Evolutionary conservation across 1,140 invertebrate species (phyloP), one percentile per base, ranked within the genome.

Genomic region (Bursaphelenchus mucronatus): DNA sequence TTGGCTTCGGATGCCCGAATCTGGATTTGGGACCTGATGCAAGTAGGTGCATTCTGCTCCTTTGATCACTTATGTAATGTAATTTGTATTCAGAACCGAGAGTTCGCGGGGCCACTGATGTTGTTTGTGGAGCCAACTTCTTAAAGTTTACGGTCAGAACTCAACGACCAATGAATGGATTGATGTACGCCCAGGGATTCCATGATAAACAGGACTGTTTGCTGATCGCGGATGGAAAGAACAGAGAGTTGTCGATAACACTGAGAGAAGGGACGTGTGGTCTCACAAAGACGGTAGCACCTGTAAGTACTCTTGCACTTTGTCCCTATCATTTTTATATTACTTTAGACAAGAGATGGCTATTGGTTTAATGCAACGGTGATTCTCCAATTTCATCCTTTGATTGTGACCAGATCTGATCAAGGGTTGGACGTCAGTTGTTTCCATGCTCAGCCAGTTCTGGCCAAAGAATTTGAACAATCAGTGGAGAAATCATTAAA

Each of bases 321-420:
- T n/a, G n/a, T n/a, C 63, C 53, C 64, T 10, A 41, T 15, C 6
- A 3, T 55, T 55, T n/a, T 17, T 47, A 63, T 53, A 8, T 47
- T 50, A 13, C 65, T 74, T 55, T 55, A 78, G 76, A 56, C 66
- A n/a, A 52, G 67, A n/a, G 71, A 71, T 40, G 77, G 77, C 39
- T 79, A 81, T 43, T 47, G 66, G 15, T 79, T 69, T 69, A 81
- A 81, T 65, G 58, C 81, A 13, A 74, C 77, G n/a, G 71, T 79
- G 2, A 79, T 79, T 30, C 70, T 79, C 6, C 77, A 79, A 66
- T 79, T 79, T 57, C 77, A 79, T 69, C 77, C 77, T 30, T 52
- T 81, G 7, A 75, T 79, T 46, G 72, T 79, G 41, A 79, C 78
- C 8, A 56, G 79, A 62, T 74, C 74, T 41, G 77, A 79, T 58